Evolutionary conservation across 2,797 vertebrate species (phyloP).

Genomic region (Borostomias antarcticus): DNA sequence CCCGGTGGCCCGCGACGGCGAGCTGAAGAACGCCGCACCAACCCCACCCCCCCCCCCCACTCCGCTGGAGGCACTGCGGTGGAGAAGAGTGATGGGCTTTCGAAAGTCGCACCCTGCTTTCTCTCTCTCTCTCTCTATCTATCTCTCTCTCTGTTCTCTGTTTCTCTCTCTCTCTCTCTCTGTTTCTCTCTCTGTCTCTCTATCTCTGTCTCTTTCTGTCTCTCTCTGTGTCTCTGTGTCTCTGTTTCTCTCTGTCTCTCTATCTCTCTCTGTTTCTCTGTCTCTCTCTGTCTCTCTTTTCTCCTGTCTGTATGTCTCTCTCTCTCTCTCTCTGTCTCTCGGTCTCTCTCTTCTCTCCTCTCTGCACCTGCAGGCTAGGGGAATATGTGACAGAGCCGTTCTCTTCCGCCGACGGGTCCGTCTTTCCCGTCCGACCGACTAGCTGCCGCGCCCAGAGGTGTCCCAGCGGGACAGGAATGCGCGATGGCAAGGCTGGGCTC

Average conservation of each 20-base stretch:
- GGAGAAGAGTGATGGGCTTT: not conserved
- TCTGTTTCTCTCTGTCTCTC: not conserved
- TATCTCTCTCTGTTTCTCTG: constrained; percentile 13
- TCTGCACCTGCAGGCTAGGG: constrained; percentile 37
- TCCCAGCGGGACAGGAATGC: no score
- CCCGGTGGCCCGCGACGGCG: no score
- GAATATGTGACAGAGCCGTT: no score
- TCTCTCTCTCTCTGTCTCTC: no score
- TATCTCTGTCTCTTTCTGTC: not conserved
- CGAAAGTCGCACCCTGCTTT: not conserved
- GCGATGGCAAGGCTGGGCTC: no score
- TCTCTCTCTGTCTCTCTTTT: no score
- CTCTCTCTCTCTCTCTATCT: not conserved
- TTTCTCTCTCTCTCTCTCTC: not conserved
- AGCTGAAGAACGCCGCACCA: constrained; percentile 12
- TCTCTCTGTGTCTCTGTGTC: not conserved
- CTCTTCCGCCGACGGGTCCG: no score
- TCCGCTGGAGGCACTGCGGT: constrained; percentile 40
- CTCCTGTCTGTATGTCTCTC: no score
- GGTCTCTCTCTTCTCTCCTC: no score
- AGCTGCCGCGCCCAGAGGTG: no score
- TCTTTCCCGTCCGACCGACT: no score
- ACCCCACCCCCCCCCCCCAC: constrained; percentile 32
- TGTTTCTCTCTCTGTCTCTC: not conserved
- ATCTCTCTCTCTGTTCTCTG: not conserved